These are phyloP conservation scores for Phyllostomus hastatus DNA, from an alignment of 2,113 vertebrate genomes.

Conservation along the genomic window DNA sequence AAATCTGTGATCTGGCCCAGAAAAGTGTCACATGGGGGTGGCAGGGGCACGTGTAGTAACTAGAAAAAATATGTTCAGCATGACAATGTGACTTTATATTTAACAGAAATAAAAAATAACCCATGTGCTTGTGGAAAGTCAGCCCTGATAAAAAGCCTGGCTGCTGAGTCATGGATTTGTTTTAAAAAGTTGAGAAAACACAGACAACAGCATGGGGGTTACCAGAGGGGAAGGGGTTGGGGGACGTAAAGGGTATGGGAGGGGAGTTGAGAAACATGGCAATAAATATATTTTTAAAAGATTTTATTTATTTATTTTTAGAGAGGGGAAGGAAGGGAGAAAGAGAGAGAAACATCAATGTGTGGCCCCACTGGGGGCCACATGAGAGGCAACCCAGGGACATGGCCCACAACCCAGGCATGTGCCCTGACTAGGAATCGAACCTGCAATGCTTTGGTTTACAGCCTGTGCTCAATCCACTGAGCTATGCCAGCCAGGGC, in stretches of 20 bases:
- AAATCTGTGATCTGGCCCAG: background rate
- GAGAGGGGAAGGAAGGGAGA: no score
- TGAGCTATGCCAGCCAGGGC: no score
- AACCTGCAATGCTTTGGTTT: no score
- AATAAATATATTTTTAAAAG: background rate
- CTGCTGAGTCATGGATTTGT: background rate
- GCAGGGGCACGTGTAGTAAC: background rate
- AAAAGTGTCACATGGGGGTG: background rate
- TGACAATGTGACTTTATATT: background rate
- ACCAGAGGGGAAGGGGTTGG: background rate
- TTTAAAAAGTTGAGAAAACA: slow-evolving; percentile 13
- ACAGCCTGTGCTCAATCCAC: no score
- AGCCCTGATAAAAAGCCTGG: background rate
- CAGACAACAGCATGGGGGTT: background rate
- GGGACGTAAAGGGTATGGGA: background rate
- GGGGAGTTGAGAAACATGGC: background rate
- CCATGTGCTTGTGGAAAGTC: background rate
- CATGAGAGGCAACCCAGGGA: no score
- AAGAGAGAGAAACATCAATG: no score
- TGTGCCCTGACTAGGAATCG: no score
- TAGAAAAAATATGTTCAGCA: background rate
- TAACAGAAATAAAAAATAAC: background rate
- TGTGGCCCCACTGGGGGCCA: no score
- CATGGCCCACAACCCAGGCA: no score
- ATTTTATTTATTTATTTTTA: no score